phyloP scores from a whole-genome alignment of 2,888 invertebrate genomes.

The Leptopilina syphax region DNA sequence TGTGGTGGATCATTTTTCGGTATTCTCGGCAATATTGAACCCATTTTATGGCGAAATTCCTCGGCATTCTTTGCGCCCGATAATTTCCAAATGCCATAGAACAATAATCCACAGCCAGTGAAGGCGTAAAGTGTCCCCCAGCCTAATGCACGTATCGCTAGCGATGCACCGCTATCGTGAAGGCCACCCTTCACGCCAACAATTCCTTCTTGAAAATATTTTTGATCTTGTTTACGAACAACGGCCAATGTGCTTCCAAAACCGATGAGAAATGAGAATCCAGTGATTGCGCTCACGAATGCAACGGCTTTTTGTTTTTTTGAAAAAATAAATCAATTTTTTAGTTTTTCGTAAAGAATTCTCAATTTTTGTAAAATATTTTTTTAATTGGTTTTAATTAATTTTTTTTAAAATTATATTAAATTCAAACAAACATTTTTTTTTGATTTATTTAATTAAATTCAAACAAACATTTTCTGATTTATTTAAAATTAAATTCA shows the following conservation, averaged over 20 bases:
- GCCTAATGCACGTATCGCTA: conserved; percentile 90
- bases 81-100: conserved; percentile 91
- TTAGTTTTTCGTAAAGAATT: not conserved
- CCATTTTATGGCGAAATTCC: conserved; percentile 91
- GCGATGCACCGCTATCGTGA: conserved; percentile 85
- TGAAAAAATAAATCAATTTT: conserved; percentile 19
- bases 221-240: conserved; percentile 88
- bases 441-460: too few species aligned
- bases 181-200: conserved; percentile 81
- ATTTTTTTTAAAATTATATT: too few species aligned
- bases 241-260: conserved; percentile 88
- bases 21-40: conserved; percentile 85
- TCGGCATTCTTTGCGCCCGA: conserved; percentile 91
- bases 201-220: conserved; percentile 87
- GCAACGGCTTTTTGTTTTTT: conserved; percentile 79
- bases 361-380: too few species aligned
- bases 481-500: too few species aligned
- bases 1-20: conserved; percentile 88
- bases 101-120: conserved; percentile 89
- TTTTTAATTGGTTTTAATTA: too few species aligned
- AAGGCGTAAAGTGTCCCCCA: conserved; percentile 93
- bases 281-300: conserved; percentile 86
- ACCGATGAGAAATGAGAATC: conserved; percentile 88
- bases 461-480: too few species aligned
- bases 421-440: too few species aligned